Percentiles rank a stretch among this genome's conserved stretches.
Conservation (phyloP, 2,113 vertebrate species). For the Spea bombifrons region DNA sequence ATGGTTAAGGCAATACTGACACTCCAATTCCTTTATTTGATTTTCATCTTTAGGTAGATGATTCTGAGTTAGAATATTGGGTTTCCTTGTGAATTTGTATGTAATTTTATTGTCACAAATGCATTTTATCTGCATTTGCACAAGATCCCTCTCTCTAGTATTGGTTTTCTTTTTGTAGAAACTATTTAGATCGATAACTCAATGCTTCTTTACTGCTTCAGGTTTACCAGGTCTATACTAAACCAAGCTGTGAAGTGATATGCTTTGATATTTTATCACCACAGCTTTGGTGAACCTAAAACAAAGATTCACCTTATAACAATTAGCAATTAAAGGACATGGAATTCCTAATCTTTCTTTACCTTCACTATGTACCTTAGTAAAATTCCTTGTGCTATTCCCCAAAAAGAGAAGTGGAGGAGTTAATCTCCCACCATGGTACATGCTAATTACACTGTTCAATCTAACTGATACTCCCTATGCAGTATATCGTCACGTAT, state of each 20-base stretch:
- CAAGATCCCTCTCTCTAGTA: too few relatives aligned
- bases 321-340: too few relatives aligned
- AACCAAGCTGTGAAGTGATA: background rate
- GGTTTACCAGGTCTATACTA: background rate
- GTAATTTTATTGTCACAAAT: too few relatives aligned
- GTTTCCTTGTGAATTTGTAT: too few relatives aligned
- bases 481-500: constrained; percentile 12
- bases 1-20: too few relatives aligned
- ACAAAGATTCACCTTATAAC: too few relatives aligned
- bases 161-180: too few relatives aligned
- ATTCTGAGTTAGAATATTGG: too few relatives aligned
- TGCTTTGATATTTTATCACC: background rate
- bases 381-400: background rate
- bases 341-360: background rate
- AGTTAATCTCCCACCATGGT: constrained; percentile 25
- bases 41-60: too few relatives aligned
- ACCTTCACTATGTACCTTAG: background rate
- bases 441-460: constrained; percentile 25
- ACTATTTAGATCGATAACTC: background rate
- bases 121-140: too few relatives aligned
- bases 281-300: too few relatives aligned
- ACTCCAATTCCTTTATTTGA: too few relatives aligned
- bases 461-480: constrained; percentile 7
- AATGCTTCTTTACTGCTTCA: background rate
- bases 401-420: constrained; percentile 27